Evolutionary conservation across 2,113 vertebrate species (phyloP), one percentile per base, ranked within the genome.

Genomic region (Odocoileus hemionus): DNA sequence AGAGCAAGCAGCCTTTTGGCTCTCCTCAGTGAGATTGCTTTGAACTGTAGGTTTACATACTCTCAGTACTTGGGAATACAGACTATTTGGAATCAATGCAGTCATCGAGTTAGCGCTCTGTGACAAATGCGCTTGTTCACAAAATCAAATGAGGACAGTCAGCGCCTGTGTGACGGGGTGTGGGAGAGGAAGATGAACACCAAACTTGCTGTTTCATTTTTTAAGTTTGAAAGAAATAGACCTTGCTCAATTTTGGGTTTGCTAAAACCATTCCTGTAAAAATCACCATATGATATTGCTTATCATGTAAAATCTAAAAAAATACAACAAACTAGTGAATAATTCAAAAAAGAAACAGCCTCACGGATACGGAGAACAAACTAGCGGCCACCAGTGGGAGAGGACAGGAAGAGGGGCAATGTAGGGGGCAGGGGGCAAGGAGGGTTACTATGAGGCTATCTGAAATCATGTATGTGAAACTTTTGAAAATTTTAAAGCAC

Each of bases 71-170:
- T 93, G 91, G 43, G 80, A 97, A 97, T 94, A 88, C 82, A 97
- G 15, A 96, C 58, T 57, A 67, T 12, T 21, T 82, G 87, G 70
- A 97, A 98, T 98, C 96, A 97, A 25, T 97, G 94, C 60, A 93
- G 45, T 94, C 82, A 97, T 97, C 25, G 83, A 47, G 70, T 47
- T 94, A 82, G 84, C 74, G 64, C 86, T 57, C 84, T 82, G n/a
- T 93, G 91, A 98, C 94, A 95, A 92, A 97, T 96, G 39, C 94
- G 55, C 86, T 97, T 76, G 97, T 95, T 97, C 54, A 45, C 82
- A 80, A 86, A 50, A 90, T 96, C 92, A 91, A 58, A 14, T 95
- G 91, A 94, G 50, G 60, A 0, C 8, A 93, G 85, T 96, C 57
- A 93, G 80, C 94, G 39, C 54, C 85, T 95, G 67, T 8, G 55